Conservation (phyloP, 2,113 vertebrate species). For the Passer montanus region DNA sequence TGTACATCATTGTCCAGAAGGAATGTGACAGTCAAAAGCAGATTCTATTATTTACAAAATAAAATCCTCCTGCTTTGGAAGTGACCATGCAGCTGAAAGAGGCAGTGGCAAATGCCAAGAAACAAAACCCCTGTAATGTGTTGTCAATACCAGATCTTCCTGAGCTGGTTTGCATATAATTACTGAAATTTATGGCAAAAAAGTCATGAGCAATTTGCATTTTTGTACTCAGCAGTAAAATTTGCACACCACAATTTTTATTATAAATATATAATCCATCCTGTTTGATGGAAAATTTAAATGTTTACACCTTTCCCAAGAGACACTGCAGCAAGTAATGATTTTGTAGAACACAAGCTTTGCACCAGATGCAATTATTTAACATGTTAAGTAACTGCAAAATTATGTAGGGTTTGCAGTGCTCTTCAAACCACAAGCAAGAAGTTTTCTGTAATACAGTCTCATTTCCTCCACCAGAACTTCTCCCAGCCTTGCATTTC, state of each 20-base stretch:
- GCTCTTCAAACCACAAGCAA: neutral
- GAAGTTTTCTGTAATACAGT: neutral
- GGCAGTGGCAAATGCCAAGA: neutral
- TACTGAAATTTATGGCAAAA: neutral
- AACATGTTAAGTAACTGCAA: neutral
- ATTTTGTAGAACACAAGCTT: neutral
- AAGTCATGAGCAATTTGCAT: neutral
- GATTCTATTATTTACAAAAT: neutral
- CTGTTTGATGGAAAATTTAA: neutral
- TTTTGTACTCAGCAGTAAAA: neutral
- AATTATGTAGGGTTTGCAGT: neutral
- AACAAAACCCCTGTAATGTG: neutral
- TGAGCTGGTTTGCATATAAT: neutral
- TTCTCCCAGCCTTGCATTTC: neutral
- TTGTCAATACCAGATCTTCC: neutral
- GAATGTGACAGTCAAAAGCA: neutral
- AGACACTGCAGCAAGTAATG: neutral
- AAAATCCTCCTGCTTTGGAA: neutral
- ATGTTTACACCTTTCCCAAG: neutral
- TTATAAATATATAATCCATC: neutral
- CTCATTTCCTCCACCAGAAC: neutral
- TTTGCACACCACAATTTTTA: neutral
- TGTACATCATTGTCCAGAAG: neutral
- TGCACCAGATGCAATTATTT: conserved; percentile 4
- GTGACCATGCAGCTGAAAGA: neutral